phyloP scores from a whole-genome alignment of 2,888 invertebrate genomes.

The Diarsia mendica region DNA sequence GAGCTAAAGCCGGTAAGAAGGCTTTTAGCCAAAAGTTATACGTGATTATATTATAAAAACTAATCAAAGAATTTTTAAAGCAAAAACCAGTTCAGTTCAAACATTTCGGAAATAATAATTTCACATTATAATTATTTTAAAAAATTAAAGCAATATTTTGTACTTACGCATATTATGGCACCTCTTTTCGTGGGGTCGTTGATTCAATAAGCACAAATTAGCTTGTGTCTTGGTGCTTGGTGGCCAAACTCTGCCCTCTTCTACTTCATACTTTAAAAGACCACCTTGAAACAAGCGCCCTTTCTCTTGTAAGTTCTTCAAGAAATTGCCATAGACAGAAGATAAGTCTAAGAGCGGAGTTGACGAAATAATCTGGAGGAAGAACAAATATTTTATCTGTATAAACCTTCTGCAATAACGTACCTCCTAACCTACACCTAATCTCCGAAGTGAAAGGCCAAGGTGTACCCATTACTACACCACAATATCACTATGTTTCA shows the following conservation, averaged over 20 bases:
- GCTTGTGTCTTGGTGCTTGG: conserved; percentile 66
- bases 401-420: no score
- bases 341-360: conserved; percentile 73
- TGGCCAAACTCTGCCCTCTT: conserved; percentile 75
- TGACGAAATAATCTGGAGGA: conserved; percentile 69
- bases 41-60: neutral
- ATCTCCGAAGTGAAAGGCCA: no score
- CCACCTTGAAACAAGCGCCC: conserved; percentile 69
- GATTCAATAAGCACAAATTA: conserved; percentile 68
- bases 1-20: no score
- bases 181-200: conserved; percentile 67
- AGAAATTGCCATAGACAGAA: conserved; percentile 65
- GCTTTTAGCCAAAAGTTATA: neutral
- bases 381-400: neutral
- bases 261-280: conserved; percentile 71
- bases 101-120: neutral
- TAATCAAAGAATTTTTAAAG: neutral
- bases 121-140: neutral
- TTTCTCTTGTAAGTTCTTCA: conserved; percentile 57
- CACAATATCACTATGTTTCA: no score
- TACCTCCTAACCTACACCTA: no score
- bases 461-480: no score
- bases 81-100: neutral
- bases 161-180: conserved; percentile 72
- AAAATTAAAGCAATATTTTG: neutral